phyloP scores from a whole-genome alignment of 2,888 invertebrate species.

The Lordiphosa andalusiaca region DNA sequence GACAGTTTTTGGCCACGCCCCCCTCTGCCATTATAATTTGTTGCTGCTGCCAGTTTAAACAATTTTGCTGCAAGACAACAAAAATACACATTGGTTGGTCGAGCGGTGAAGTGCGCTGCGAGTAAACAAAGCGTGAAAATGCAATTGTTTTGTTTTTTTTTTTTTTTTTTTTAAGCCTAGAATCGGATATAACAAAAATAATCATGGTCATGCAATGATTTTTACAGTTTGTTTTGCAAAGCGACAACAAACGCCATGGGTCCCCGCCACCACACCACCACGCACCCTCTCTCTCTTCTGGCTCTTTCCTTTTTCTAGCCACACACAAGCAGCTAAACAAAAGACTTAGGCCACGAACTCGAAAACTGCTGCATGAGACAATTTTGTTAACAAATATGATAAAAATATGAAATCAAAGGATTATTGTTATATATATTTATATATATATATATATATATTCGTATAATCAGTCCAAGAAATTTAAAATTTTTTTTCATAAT shows the following conservation, averaged over 20 bases:
- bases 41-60: slow-evolving; percentile 21
- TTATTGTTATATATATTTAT: no score
- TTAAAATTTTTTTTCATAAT: no score
- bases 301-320: no score
- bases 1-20: slow-evolving; percentile 47
- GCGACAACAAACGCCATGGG: slow-evolving; percentile 30
- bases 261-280: background rate
- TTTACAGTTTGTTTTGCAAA: slow-evolving; percentile 74
- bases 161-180: background rate
- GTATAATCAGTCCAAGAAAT: no score
- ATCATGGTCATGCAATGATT: slow-evolving; percentile 60
- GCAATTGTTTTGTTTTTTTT: slow-evolving; percentile 53
- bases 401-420: no score
- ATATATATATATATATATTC: no score
- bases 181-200: slow-evolving; percentile 26
- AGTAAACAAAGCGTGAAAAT: slow-evolving; percentile 76
- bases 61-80: background rate
- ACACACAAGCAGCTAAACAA: no score
- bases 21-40: slow-evolving; percentile 41
- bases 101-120: slow-evolving; percentile 11
- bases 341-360: no score
- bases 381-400: no score
- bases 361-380: no score
- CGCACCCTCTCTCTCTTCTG: slow-evolving; percentile 35
- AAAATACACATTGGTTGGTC: no score